Conservation (phyloP, 30 jellyfish, hydroid and myxozoan species). For the Cassiopea xamachana region DNA sequence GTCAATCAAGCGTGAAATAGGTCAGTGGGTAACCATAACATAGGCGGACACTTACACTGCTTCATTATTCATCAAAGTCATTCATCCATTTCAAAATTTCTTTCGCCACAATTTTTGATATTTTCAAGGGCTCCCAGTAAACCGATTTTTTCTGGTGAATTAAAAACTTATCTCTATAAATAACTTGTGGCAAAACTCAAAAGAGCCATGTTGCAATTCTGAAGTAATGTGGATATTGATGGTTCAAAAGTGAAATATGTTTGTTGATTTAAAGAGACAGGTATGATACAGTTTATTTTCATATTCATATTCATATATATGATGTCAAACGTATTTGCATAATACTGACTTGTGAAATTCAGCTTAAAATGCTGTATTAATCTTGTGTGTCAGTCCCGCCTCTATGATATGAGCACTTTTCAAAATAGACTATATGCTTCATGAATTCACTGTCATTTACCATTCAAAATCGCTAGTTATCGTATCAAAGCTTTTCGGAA, state of each 20-base stretch:
- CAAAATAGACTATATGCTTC: no score
- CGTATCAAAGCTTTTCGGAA: no score
- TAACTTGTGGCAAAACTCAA: neutral
- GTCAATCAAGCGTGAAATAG: constrained; percentile 48
- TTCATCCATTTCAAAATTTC: constrained; percentile 25
- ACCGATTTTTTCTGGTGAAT: neutral
- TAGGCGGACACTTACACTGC: neutral
- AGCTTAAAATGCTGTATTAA: no score
- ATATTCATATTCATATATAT: no score
- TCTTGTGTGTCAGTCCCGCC: no score
- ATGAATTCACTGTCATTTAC: no score
- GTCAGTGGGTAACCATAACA: constrained; percentile 60
- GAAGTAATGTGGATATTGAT: neutral
- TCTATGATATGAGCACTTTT: no score
- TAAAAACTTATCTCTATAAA: neutral
- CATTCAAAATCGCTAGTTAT: no score
- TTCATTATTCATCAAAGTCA: constrained; percentile 17
- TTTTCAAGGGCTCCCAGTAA: neutral
- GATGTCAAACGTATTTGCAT: no score
- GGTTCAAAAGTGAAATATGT: constrained; percentile 2
- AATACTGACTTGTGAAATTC: no score
- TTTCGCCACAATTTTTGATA: neutral
- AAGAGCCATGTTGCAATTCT: neutral
- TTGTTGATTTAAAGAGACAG: constrained; percentile 47
- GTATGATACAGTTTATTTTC: constrained; percentile 6